A percentile compares a stretch with the other conserved stretches of the same genome.
Evolutionary conservation across 1,140 invertebrate species (phyloP).

Genomic region (Matsumurasca onukii): DNA sequence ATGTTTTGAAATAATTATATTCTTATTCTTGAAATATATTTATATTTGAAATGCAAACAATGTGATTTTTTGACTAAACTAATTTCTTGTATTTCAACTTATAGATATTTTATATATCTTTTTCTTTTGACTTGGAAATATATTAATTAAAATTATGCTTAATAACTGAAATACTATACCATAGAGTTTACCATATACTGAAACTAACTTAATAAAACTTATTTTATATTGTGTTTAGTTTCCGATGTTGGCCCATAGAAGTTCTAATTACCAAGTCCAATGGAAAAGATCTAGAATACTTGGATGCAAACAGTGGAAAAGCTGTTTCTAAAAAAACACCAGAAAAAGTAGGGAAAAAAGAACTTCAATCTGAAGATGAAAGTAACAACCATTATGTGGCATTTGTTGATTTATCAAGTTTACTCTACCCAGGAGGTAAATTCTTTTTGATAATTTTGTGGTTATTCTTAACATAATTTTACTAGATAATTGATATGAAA

Average conservation of each 20-base stretch:
- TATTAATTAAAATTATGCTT: background rate
- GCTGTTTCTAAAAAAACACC: background rate
- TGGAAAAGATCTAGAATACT: background rate
- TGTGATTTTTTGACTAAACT: no score
- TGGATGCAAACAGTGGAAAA: background rate
- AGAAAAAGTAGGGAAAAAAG: background rate
- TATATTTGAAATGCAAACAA: no score
- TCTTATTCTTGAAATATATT: no score
- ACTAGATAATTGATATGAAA: background rate
- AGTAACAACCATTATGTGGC: background rate
- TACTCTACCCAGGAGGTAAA: background rate
- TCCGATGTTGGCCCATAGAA: background rate
- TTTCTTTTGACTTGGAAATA: background rate
- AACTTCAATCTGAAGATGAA: background rate
- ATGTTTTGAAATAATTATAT: no score
- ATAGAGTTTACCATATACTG: no score
- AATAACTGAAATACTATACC: background rate
- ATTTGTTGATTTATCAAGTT: background rate
- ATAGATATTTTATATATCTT: background rate
- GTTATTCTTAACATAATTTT: background rate
- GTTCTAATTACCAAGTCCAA: background rate
- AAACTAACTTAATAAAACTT: no score
- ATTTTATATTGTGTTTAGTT: no score
- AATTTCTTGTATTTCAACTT: no score
- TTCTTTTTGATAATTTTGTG: background rate